Evolutionary conservation across 2,888 invertebrate species (phyloP).

Genomic region (Leucozona laternaria): DNA sequence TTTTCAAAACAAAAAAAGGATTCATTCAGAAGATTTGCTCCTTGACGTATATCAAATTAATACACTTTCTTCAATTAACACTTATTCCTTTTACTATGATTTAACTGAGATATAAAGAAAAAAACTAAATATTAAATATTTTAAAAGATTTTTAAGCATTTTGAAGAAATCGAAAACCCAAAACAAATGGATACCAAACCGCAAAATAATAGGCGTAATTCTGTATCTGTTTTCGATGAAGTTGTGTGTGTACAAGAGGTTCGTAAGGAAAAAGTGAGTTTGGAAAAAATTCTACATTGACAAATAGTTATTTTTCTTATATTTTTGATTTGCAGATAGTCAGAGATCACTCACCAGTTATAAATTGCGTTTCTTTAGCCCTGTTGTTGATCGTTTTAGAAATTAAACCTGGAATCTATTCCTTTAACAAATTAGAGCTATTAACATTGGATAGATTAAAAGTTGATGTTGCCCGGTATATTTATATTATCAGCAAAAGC

Average conservation of each 20-base stretch:
- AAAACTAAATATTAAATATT: background rate
- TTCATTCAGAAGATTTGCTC: too few relatives aligned
- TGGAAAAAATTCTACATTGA: background rate
- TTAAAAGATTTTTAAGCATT: constrained; percentile 41
- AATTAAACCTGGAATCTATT: constrained; percentile 76
- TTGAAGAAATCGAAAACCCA: constrained; percentile 23
- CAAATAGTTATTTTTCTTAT: background rate
- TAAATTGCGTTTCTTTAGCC: constrained; percentile 80
- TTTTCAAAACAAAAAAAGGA: too few relatives aligned
- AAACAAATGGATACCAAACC: background rate
- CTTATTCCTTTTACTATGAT: too few relatives aligned
- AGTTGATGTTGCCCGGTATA: constrained; percentile 77
- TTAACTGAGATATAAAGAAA: too few relatives aligned
- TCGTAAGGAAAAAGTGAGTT: constrained; percentile 54
- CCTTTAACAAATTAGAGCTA: constrained; percentile 77
- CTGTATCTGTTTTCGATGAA: constrained; percentile 82
- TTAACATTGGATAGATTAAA: constrained; percentile 73
- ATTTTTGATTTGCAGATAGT: constrained; percentile 64
- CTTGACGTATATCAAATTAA: too few relatives aligned
- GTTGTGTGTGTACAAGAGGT: constrained; percentile 77
- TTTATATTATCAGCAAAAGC: background rate
- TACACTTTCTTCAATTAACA: too few relatives aligned
- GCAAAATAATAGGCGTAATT: constrained; percentile 78
- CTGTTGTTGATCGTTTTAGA: constrained; percentile 79
- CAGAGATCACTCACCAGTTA: constrained; percentile 78